phyloP scores from a whole-genome alignment of 2,888 invertebrate genomes.

The Chaitophorus viminalis region DNA sequence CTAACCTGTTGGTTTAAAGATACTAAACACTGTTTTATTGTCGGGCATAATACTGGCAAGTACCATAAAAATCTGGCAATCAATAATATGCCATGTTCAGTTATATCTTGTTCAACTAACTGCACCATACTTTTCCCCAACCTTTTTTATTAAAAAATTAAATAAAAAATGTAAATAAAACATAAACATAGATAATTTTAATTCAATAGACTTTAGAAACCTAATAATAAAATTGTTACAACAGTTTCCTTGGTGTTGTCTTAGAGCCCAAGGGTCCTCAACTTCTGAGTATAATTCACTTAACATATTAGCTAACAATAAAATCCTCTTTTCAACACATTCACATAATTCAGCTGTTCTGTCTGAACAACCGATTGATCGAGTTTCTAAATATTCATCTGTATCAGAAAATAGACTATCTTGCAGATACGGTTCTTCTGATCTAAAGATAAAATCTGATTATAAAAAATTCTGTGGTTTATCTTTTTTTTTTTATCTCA shows the following conservation, averaged over 20 bases:
- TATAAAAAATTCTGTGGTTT: background rate
- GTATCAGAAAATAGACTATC: slow-evolving; percentile 55
- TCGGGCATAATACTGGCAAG: slow-evolving; percentile 49
- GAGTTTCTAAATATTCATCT: slow-evolving; percentile 48
- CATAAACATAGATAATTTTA: background rate
- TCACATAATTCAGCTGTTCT: slow-evolving; percentile 25
- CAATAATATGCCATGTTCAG: slow-evolving; percentile 43
- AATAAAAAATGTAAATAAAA: background rate
- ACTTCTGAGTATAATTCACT: slow-evolving; percentile 46
- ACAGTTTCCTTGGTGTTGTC: slow-evolving; percentile 50
- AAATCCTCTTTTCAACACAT: slow-evolving; percentile 49
- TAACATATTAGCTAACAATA: slow-evolving; percentile 24
- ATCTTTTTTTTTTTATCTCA: slow-evolving; percentile 2
- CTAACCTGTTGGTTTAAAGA: slow-evolving; percentile 39
- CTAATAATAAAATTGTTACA: slow-evolving; percentile 48
- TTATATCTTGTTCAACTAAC: slow-evolving; percentile 33
- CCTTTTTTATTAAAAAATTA: background rate
- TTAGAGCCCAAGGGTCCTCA: slow-evolving; percentile 49
- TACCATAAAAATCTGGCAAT: slow-evolving; percentile 55
- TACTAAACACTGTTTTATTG: slow-evolving; percentile 49
- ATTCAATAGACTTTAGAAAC: slow-evolving; percentile 9
- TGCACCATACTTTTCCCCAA: slow-evolving; percentile 42
- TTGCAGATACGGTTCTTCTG: slow-evolving; percentile 37
- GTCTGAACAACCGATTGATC: slow-evolving; percentile 54
- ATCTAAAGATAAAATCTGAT: background rate